Evolutionary conservation across 2,888 invertebrate species (phyloP).

Genomic region (Lasioglossum villosulum): DNA sequence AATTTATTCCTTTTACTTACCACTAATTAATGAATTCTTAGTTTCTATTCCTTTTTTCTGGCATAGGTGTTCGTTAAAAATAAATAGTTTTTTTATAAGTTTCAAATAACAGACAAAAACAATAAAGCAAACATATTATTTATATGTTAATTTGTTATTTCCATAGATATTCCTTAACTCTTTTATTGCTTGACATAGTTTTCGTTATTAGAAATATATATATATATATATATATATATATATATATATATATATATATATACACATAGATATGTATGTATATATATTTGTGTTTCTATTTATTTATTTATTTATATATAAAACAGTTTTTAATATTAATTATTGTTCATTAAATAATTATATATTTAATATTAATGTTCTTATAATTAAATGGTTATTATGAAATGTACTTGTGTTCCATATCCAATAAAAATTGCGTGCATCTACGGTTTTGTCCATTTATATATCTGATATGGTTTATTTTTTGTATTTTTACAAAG

Average conservation of each 20-base stretch:
- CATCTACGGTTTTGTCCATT: slow-evolving; percentile 21
- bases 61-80: background rate
- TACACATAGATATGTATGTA: background rate
- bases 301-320: slow-evolving; percentile 39
- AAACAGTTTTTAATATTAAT: slow-evolving; percentile 26
- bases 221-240: background rate
- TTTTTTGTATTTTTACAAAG: slow-evolving; percentile 26
- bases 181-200: slow-evolving; percentile 31
- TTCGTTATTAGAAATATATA: slow-evolving; percentile 20
- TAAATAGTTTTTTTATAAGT: slow-evolving; percentile 1
- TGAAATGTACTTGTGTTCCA: slow-evolving; percentile 31
- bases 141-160: slow-evolving; percentile 11
- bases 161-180: slow-evolving; percentile 27
- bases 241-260: background rate
- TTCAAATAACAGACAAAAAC: slow-evolving; percentile 13
- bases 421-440: slow-evolving; percentile 31
- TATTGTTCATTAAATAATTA: slow-evolving; percentile 32
- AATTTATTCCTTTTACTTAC: slow-evolving; percentile 29
- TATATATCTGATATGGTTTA: slow-evolving; percentile 20
- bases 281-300: slow-evolving; percentile 5
- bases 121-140: slow-evolving; percentile 22
- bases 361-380: slow-evolving; percentile 7
- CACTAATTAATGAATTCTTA: slow-evolving; percentile 32
- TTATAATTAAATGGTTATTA: slow-evolving; percentile 30
- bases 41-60: slow-evolving; percentile 14